Percentiles rank a stretch among this genome's conserved stretches.
Evolutionary conservation across 2,113 vertebrate genomes (phyloP).

Genomic region (Zosterops borbonicus): DNA sequence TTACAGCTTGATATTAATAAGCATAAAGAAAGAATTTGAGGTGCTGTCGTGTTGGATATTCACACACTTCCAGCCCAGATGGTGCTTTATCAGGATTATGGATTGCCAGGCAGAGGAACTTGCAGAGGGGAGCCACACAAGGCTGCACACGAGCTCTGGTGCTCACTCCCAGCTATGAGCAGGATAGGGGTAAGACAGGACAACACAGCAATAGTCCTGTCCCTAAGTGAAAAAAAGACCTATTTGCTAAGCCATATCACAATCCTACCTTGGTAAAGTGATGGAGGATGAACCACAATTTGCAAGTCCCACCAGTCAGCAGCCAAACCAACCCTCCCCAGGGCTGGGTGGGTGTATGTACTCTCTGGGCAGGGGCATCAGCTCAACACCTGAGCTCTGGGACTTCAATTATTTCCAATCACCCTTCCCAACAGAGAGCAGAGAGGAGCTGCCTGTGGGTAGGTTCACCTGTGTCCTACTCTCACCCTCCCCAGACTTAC

Average conservation of each 20-base stretch:
- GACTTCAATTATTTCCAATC: not conserved
- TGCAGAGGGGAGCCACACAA: not conserved
- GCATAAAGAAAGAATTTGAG: conserved; percentile 59
- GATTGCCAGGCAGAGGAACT: not conserved
- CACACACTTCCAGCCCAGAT: conserved; percentile 51
- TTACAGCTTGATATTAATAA: conserved; percentile 74
- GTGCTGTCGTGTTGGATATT: conserved; percentile 32
- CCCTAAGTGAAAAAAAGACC: not conserved
- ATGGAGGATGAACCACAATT: fast-evolving
- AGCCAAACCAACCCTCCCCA: fast-evolving
- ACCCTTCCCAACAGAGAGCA: not conserved
- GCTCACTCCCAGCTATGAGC: not conserved
- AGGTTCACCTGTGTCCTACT: not conserved
- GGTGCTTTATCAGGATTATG: conserved; percentile 35
- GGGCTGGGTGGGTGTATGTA: fast-evolving
- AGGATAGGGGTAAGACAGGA: not conserved
- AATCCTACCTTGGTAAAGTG: not conserved
- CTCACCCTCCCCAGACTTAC: not conserved
- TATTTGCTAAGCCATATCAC: not conserved
- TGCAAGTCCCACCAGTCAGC: not conserved
- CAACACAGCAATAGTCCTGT: not conserved
- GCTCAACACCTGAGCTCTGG: not conserved
- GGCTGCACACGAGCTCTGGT: fast-evolving
- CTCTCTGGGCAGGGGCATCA: not conserved
- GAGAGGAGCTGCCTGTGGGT: not conserved